Evolutionary conservation across 92 coral and sea anemone species (phyloP).

Genomic region (Umimayanthus chanpuru): DNA sequence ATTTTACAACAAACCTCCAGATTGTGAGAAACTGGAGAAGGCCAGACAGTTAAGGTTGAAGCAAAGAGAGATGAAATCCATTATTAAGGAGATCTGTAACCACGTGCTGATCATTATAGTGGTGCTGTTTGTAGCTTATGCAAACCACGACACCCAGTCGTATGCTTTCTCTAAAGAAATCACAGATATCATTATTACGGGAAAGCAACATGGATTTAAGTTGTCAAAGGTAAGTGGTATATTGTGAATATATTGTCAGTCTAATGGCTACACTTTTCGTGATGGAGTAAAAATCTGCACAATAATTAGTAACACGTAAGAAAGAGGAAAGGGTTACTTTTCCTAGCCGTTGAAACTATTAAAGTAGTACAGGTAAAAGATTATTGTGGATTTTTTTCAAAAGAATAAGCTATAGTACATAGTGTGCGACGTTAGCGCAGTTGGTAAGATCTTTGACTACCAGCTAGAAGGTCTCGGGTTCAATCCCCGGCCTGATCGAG

Average conservation of each 20-base stretch:
- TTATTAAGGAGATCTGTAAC: conserved; percentile 73
- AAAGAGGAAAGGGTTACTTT: no score
- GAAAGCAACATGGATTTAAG: conserved; percentile 41
- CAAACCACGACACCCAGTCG: conserved; percentile 82
- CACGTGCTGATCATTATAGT: conserved; percentile 77
- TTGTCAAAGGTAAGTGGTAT: conserved; percentile 54
- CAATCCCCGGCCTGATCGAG: no score
- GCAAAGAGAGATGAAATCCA: conserved; percentile 82
- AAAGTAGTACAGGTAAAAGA: no score
- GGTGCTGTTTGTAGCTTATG: conserved; percentile 83
- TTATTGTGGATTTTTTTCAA: no score
- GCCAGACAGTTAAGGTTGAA: conserved; percentile 80
- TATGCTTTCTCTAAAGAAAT: conserved; percentile 68
- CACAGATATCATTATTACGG: conserved; percentile 59
- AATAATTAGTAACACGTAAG: background rate
- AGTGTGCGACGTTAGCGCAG: no score
- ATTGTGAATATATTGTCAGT: background rate
- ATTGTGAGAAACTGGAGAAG: conserved; percentile 72
- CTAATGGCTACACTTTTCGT: no score
- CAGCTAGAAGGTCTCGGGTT: no score
- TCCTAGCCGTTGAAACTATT: no score
- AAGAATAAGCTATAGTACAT: no score
- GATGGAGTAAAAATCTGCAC: no score
- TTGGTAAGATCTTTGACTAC: no score
- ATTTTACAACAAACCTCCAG: conserved; percentile 71